Conservation (phyloP, 2,888 invertebrate genomes). For the Craniophora ligustri region DNA sequence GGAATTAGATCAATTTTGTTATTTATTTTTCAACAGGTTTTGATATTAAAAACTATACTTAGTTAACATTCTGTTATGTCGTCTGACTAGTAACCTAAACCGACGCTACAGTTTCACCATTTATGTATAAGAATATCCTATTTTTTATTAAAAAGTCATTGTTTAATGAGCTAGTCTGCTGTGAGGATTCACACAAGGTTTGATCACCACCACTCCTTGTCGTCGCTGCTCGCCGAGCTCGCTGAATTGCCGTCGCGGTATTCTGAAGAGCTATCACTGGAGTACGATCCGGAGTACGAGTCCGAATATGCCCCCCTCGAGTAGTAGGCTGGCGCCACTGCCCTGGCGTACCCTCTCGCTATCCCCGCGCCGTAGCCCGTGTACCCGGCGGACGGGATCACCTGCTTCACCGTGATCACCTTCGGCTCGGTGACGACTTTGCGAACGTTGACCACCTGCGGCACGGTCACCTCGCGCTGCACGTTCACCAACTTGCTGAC, state of each 20-base stretch:
- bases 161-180: neutral
- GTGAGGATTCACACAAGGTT: neutral
- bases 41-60: too few species aligned
- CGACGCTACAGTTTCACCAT: neutral
- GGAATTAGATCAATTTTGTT: slow-evolving; percentile 5
- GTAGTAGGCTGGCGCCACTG: slow-evolving; percentile 1
- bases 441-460: slow-evolving; percentile 49
- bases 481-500: slow-evolving; percentile 50
- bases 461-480: slow-evolving; percentile 49
- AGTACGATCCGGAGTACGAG: slow-evolving; percentile 15
- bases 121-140: neutral
- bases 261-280: slow-evolving; percentile 6
- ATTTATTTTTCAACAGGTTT: slow-evolving; percentile 2
- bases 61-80: too few species aligned
- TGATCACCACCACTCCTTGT: slow-evolving; percentile 24
- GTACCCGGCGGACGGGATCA: slow-evolving; percentile 41
- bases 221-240: neutral
- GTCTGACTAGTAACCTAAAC: neutral
- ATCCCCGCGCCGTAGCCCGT: slow-evolving; percentile 24
- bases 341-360: neutral
- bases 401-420: slow-evolving; percentile 41
- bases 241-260: slow-evolving; percentile 2
- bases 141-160: neutral
- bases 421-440: slow-evolving; percentile 50
- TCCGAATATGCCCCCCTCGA: slow-evolving; percentile 5